A percentile compares a stretch with the other conserved stretches of the same genome.
Conservation (phyloP, 2,888 invertebrate species). For the Mythimna loreyi region DNA sequence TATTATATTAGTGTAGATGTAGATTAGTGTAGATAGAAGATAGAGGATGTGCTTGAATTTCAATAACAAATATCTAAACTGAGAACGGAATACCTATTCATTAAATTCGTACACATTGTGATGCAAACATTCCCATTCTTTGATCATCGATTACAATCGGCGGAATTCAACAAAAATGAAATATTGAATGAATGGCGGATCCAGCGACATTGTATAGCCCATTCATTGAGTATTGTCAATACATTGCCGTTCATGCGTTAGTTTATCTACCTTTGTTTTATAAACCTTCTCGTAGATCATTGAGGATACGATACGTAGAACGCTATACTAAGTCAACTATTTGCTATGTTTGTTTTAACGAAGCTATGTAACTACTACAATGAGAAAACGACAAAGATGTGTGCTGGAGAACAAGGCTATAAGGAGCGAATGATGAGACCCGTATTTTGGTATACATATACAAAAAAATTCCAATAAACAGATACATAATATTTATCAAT, state of each 20-base stretch:
- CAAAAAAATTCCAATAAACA: too few relatives aligned
- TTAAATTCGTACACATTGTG: background rate
- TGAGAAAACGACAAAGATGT: background rate
- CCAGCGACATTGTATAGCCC: conserved; percentile 46
- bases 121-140: conserved; percentile 34
- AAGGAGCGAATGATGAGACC: background rate
- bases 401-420: background rate
- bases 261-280: conserved; percentile 31
- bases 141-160: conserved; percentile 45
- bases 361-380: background rate
- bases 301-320: too few relatives aligned
- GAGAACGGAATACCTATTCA: background rate
- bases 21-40: too few relatives aligned
- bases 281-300: conserved; percentile 4
- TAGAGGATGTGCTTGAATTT: background rate
- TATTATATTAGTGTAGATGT: too few relatives aligned
- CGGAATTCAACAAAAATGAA: conserved; percentile 53
- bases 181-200: conserved; percentile 37
- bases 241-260: conserved; percentile 28
- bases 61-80: background rate
- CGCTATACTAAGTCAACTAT: too few relatives aligned
- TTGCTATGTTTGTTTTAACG: background rate
- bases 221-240: conserved; percentile 56
- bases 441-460: too few relatives aligned
- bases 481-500: background rate